Percentiles rank a stretch among this genome's conserved stretches.
Conservation (phyloP, 2,888 invertebrate genomes). For the Serripes groenlandicus region DNA sequence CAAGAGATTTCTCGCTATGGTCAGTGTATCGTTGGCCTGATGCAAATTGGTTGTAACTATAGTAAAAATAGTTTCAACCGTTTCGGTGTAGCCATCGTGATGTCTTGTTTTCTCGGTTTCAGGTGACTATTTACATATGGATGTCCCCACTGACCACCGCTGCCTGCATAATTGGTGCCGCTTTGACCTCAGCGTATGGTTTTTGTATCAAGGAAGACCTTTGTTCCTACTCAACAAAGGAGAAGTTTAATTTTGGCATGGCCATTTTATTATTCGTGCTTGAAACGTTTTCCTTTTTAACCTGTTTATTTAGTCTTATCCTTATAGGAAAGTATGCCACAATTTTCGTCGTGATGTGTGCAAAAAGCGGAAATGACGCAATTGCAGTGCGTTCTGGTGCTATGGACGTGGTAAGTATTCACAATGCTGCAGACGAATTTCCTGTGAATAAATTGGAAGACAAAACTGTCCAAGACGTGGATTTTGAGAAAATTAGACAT, state of each 20-base stretch:
- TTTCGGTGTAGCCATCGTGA: too few relatives aligned
- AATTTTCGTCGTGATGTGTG: constrained; percentile 2
- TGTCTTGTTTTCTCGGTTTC: constrained; percentile 22
- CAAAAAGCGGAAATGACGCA: constrained; percentile 1
- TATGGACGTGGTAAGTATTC: not conserved
- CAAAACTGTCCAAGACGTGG: constrained; percentile 17
- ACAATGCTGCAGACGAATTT: not conserved
- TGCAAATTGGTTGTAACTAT: too few relatives aligned
- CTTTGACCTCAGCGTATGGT: constrained; percentile 35
- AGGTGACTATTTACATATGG: constrained; percentile 28
- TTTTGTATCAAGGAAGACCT: constrained; percentile 8
- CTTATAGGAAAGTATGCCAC: not conserved
- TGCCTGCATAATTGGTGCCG: constrained; percentile 12
- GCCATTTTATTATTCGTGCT: constrained; percentile 31
- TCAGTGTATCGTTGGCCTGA: too few relatives aligned
- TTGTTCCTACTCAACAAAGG: constrained; percentile 32
- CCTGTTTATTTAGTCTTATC: not conserved
- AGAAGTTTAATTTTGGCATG: constrained; percentile 43
- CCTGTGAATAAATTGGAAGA: constrained; percentile 32
- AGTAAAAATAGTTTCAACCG: too few relatives aligned
- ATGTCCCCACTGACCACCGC: constrained; percentile 10
- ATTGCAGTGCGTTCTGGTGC: constrained; percentile 1
- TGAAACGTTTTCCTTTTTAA: constrained; percentile 15
- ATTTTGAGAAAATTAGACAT: constrained; percentile 36
- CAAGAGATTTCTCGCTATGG: too few relatives aligned